These are phyloP conservation scores for Molossus molossus DNA, from an alignment of 2,797 vertebrate species.

Conservation along the genomic window DNA sequence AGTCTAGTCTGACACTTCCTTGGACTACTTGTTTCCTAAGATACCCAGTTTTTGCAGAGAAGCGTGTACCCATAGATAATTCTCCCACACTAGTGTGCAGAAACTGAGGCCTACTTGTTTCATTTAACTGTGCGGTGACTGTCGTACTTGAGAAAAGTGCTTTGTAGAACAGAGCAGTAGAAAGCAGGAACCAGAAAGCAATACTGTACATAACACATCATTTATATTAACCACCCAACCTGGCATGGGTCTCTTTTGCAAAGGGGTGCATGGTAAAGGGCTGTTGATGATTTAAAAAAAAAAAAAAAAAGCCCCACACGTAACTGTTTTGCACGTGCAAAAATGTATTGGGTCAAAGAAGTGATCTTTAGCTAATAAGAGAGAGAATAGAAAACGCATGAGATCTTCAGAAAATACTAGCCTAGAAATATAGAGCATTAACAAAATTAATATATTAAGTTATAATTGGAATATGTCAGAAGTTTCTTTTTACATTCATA, in stretches of 20 bases:
- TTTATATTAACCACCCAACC: conserved; percentile 90
- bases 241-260: conserved; percentile 92
- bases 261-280: conserved; percentile 92
- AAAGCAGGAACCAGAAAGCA: conserved; percentile 93
- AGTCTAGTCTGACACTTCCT: conserved; percentile 95
- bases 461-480: conserved; percentile 93
- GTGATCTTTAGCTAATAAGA: conserved; percentile 89
- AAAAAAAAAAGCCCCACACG: conserved; percentile 83
- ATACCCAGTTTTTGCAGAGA: conserved; percentile 90
- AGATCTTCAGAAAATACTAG: conserved; percentile 91
- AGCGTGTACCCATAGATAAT: conserved; percentile 86
- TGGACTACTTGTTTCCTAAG: conserved; percentile 91
- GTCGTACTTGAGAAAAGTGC: conserved; percentile 90
- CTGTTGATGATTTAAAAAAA: conserved; percentile 88
- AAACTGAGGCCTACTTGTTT: conserved; percentile 89
- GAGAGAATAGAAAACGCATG: conserved; percentile 91
- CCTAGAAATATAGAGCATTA: conserved; percentile 91
- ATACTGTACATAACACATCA: conserved; percentile 93
- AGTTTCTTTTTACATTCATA: conserved; percentile 92
- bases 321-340: conserved; percentile 92
- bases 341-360: conserved; percentile 91
- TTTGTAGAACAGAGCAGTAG: conserved; percentile 93
- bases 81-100: conserved; percentile 90
- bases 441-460: conserved; percentile 94
- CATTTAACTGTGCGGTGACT: conserved; percentile 90